phyloP scores from a whole-genome alignment of 2,888 invertebrate species.

The Hyles lineata region DNA sequence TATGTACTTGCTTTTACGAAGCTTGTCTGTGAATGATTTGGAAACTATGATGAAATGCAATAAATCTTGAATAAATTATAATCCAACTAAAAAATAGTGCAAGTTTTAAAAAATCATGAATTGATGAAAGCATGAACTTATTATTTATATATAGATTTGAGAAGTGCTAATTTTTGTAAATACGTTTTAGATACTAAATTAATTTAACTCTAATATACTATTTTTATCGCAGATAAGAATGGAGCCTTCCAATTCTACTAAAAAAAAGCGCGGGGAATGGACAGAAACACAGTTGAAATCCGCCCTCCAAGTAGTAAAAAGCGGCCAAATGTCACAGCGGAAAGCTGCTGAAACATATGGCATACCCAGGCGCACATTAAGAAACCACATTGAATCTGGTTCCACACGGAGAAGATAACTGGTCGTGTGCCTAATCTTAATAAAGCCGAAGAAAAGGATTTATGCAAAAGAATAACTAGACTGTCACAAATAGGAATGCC shows the following conservation, averaged over 20 bases:
- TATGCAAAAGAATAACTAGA: slow-evolving; percentile 23
- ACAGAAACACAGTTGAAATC: too few species aligned
- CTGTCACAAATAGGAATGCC: slow-evolving; percentile 29
- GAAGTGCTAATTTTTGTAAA: neutral
- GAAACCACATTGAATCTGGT: slow-evolving; percentile 33
- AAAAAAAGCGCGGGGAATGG: slow-evolving; percentile 8
- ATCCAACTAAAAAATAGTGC: neutral
- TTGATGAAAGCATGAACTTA: neutral
- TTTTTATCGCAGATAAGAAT: neutral
- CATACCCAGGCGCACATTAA: slow-evolving; percentile 34
- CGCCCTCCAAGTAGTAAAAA: neutral
- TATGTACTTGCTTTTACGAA: too few species aligned
- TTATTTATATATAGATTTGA: neutral
- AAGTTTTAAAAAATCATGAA: neutral
- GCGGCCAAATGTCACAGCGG: slow-evolving; percentile 6
- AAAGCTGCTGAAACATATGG: slow-evolving; percentile 30
- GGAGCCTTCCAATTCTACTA: neutral
- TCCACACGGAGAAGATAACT: slow-evolving; percentile 27
- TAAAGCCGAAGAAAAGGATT: slow-evolving; percentile 27
- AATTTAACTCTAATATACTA: neutral
- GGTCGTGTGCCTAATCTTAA: slow-evolving; percentile 29
- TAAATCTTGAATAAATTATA: neutral
- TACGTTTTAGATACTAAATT: neutral
- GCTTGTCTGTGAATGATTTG: too few species aligned
- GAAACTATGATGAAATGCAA: neutral